These are phyloP conservation scores for Taxidea taxus DNA, from an alignment of 2,113 vertebrate species.

Conservation along the genomic window DNA sequence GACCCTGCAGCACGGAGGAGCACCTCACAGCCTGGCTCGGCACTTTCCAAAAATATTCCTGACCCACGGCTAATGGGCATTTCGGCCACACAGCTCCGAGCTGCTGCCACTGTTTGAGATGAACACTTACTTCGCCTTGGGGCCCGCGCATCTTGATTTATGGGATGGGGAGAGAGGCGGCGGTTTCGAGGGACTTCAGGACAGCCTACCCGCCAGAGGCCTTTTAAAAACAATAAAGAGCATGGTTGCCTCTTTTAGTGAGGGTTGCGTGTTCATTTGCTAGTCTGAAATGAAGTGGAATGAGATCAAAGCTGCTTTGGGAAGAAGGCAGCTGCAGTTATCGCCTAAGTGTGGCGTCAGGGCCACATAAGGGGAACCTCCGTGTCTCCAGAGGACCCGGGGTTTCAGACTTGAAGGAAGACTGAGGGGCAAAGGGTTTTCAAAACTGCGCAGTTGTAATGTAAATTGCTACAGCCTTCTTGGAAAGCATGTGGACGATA, in stretches of 20 bases:
- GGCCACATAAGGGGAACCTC: too few relatives aligned
- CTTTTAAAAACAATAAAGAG: not conserved
- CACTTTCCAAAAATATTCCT: conserved; percentile 72
- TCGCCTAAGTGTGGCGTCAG: not conserved
- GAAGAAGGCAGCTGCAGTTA: not conserved
- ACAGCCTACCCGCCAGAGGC: not conserved
- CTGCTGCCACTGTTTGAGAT: conserved; percentile 1
- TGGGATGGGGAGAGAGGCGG: not conserved
- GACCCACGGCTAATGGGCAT: conserved; percentile 61
- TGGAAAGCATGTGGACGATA: not conserved
- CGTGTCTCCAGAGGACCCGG: not conserved
- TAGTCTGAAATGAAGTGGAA: not conserved
- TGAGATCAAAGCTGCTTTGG: not conserved
- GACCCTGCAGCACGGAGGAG: not conserved
- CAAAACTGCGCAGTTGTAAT: not conserved
- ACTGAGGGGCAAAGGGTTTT: not conserved
- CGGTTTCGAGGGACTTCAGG: not conserved
- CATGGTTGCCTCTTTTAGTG: conserved; percentile 1
- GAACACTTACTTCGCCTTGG: not conserved
- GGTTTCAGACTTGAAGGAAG: not conserved
- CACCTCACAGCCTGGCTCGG: not conserved
- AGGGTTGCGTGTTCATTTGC: not conserved
- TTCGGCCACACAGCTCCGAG: conserved; percentile 39
- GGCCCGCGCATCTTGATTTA: not conserved
- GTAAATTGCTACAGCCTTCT: not conserved